Base-by-base conservation (phyloP, 2,797 vertebrate genomes). In the Myotis myotis region DNA sequence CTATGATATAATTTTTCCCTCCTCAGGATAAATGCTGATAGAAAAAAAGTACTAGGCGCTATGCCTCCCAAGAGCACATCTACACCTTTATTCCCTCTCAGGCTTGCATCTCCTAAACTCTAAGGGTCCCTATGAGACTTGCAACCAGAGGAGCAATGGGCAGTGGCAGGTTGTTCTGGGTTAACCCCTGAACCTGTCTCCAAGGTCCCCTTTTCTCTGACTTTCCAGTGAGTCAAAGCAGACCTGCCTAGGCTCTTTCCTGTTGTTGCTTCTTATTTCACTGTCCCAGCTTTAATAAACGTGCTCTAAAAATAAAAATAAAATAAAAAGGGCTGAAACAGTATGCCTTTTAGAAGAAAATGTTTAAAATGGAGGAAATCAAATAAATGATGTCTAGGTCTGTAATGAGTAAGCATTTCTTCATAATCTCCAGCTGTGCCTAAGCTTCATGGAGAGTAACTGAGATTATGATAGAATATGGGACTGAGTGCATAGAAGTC, bases 301-400 rank as follows among this genome's bases (percentile, higher is more conserved):
- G 9, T n/a, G n/a, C 47, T 49, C 44, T 75, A 17, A 49, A 75
- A 44, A 75, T 75, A 25, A 72, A 72, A 71, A 71, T 15, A 9
- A 47, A 17, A 81, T 36, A 93, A 76, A 91, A 93, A 87, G 41
- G 5, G 9, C 38, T 92, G 41, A 71, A 90, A 74, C 17, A 38
- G 38, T 88, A 64, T 86, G 19, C 15, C 4, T 87, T 95, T 87
- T 93, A 81, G 60, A 13, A 30, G 74, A 88, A 91, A 74, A 72
- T 25, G 1, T 86, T 78, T 82, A 51, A 95, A 84, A 83, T 94
- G 36, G 28, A 96, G 41, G 30, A 88, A 96, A 89, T 85, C n/a
- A 53, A 89, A 20, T 74, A 44, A 81, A n/a, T 33, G 33, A 93
- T 95, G 38, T 81, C 12, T 75, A 78, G 76, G 5, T 94, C 60